Conservation (phyloP, 2,797 vertebrate species). For the Tinamus major region DNA sequence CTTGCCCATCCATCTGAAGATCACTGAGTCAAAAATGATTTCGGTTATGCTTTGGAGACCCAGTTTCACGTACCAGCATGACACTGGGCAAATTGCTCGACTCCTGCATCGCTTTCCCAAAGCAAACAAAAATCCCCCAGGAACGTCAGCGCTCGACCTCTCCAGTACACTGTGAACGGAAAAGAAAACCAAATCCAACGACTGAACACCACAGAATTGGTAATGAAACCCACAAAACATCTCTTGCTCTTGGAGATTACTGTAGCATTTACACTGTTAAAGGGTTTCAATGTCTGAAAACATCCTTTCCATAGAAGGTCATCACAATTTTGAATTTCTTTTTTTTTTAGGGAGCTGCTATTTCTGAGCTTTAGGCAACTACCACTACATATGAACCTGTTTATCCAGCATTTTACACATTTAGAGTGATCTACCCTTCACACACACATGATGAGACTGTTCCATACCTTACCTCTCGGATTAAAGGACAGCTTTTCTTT, state of each 20-base stretch:
- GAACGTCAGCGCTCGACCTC: background rate
- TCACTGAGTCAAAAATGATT: fast-evolving
- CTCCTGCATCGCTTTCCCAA: background rate
- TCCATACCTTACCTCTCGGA: background rate
- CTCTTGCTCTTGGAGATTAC: background rate
- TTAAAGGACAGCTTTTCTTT: background rate
- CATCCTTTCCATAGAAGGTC: background rate
- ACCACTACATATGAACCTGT: background rate
- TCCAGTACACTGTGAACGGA: background rate
- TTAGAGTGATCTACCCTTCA: background rate
- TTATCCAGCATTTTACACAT: background rate
- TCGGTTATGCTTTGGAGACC: background rate
- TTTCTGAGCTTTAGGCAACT: background rate
- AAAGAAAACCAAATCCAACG: background rate
- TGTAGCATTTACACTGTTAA: background rate
- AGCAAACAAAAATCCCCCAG: background rate
- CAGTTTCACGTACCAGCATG: background rate
- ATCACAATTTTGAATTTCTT: background rate
- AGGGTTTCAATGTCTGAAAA: background rate
- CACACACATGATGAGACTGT: fast-evolving
- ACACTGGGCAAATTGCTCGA: background rate
- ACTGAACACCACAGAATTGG: too few species aligned
- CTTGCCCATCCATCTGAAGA: background rate
- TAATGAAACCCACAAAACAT: background rate
- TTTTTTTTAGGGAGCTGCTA: background rate